phyloP scores from a whole-genome alignment of 2,113 vertebrate species.

The Phoenicopterus ruber region DNA sequence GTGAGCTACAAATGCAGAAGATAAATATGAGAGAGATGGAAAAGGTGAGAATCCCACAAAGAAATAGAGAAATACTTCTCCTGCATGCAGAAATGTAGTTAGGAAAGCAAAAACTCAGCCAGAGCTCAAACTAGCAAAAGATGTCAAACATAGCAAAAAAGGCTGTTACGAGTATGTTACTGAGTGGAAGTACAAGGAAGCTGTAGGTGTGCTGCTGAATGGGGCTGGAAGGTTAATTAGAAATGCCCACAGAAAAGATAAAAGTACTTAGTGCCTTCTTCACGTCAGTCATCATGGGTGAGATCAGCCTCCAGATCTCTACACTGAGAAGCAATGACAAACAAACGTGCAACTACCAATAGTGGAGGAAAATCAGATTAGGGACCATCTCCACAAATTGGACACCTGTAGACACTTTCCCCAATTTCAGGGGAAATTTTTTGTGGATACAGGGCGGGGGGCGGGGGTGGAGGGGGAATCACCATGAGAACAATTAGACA shows the following conservation, averaged over 20 bases:
- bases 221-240: not conserved
- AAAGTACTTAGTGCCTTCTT: not conserved
- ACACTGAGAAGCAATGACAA: not conserved
- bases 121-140: not conserved
- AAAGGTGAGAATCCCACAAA: not conserved
- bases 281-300: not conserved
- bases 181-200: not conserved
- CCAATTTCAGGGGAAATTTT: not conserved
- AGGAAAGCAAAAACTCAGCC: not conserved
- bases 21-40: not conserved
- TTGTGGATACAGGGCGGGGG: too few species aligned
- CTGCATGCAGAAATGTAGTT: not conserved
- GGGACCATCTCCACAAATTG: not conserved
- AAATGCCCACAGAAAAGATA: not conserved
- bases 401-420: not conserved
- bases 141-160: not conserved
- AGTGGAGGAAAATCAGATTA: not conserved
- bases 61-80: not conserved
- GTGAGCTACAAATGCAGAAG: not conserved
- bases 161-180: not conserved
- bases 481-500: not conserved
- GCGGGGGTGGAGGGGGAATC: too few species aligned
- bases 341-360: not conserved
- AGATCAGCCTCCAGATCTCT: not conserved
- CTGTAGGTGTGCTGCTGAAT: not conserved